Conservation (phyloP, 2,113 vertebrate genomes). For the Myiagra hebetior region DNA sequence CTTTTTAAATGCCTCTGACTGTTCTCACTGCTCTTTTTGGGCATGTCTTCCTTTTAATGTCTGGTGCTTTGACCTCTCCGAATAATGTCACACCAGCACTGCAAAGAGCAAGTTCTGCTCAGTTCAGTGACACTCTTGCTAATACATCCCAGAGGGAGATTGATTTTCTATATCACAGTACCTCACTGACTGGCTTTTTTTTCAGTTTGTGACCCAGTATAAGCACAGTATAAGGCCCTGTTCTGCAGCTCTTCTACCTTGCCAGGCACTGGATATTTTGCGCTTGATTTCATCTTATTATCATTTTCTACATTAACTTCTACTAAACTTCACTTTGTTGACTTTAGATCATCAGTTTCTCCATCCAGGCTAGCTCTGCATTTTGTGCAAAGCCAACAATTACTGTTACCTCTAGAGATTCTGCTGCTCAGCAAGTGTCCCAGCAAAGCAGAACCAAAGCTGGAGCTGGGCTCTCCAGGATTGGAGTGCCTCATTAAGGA, state of each 20-base stretch:
- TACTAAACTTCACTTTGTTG: background rate
- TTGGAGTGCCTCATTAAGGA: background rate
- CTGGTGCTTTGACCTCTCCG: background rate
- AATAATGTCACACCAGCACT: background rate
- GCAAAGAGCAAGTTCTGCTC: background rate
- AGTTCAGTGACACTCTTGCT: background rate
- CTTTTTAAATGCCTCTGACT: background rate
- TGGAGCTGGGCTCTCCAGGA: background rate
- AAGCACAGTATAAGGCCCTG: background rate
- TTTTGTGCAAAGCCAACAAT: background rate
- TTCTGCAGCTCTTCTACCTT: background rate
- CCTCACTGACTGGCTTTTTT: background rate
- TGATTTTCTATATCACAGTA: background rate
- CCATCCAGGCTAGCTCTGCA: background rate
- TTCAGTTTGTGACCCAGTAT: background rate
- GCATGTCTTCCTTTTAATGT: background rate
- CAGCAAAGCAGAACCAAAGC: background rate
- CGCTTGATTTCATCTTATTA: background rate
- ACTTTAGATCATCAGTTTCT: background rate
- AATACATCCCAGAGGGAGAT: conserved; percentile 1
- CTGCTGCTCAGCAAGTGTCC: background rate
- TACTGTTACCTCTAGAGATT: background rate
- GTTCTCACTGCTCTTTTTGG: background rate
- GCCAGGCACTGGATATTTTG: background rate
- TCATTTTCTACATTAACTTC: background rate